A percentile compares a stretch with the other conserved stretches of the same genome.
Conservation (phyloP, 2,797 vertebrate species). For the Thamnophis elegans region DNA sequence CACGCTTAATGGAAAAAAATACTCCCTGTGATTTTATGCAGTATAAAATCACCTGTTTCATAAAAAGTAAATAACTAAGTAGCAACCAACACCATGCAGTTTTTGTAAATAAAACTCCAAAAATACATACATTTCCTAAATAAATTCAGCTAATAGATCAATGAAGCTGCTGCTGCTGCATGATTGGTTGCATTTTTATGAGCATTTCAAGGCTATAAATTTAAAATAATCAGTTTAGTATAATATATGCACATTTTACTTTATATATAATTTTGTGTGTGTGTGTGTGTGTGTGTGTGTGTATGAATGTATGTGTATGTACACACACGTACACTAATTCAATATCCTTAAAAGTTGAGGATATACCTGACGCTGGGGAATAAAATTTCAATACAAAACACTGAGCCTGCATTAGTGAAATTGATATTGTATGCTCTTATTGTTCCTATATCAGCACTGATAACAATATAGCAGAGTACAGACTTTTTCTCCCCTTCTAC, state of each 20-base stretch:
- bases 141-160: slow-evolving; percentile 41
- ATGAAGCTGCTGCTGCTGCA: neutral
- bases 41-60: slow-evolving; percentile 71
- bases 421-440: neutral
- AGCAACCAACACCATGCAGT: slow-evolving; percentile 62
- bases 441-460: neutral
- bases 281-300: too few species aligned
- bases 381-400: neutral
- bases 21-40: slow-evolving; percentile 72
- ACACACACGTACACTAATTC: neutral
- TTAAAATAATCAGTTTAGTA: too few species aligned
- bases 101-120: slow-evolving; percentile 29
- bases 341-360: neutral
- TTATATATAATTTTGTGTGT: too few species aligned
- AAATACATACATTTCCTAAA: slow-evolving; percentile 39
- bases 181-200: slow-evolving; percentile 65
- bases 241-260: too few species aligned
- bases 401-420: neutral
- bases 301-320: too few species aligned
- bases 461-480: neutral
- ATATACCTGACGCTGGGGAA: neutral
- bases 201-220: too few species aligned
- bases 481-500: slow-evolving; percentile 13
- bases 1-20: slow-evolving; percentile 57
- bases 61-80: slow-evolving; percentile 58